These are phyloP conservation scores for Luffia ferchaultella DNA, from an alignment of 2,888 invertebrate species.

Conservation along the genomic window DNA sequence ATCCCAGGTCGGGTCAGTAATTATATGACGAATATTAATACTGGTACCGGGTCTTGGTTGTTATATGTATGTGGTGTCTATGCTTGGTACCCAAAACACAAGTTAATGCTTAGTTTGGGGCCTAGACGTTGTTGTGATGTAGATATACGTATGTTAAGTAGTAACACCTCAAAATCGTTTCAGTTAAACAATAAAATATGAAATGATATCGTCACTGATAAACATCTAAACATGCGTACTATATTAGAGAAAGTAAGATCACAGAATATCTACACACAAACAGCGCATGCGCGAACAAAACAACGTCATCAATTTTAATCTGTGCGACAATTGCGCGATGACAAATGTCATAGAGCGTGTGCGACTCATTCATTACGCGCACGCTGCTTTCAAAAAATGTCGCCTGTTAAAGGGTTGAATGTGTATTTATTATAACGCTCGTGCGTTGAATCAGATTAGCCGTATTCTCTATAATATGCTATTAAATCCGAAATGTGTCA, in stretches of 20 bases:
- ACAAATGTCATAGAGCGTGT: constrained; percentile 51
- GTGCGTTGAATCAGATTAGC: background rate
- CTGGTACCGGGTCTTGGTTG: too few species aligned
- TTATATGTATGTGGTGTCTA: too few species aligned
- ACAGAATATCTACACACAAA: background rate
- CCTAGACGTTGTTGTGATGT: too few species aligned
- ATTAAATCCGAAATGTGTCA: background rate
- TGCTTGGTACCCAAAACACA: too few species aligned
- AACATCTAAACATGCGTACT: constrained; percentile 33
- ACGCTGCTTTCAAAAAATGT: constrained; percentile 41
- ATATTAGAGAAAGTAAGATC: constrained; percentile 37
- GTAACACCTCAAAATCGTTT: too few species aligned
- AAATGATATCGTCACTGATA: too few species aligned
- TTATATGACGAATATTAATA: too few species aligned
- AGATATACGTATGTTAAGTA: too few species aligned
- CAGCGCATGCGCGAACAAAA: constrained; percentile 32
- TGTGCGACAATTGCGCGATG: constrained; percentile 62
- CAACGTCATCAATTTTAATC: constrained; percentile 66
- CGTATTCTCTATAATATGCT: background rate
- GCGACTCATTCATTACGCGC: constrained; percentile 58
- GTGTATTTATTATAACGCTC: constrained; percentile 2
- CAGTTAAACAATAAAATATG: too few species aligned
- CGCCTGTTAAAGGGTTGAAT: constrained; percentile 58
- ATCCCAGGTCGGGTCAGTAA: too few species aligned
- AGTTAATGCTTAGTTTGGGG: too few species aligned